A percentile compares a stretch with the other conserved stretches of the same genome.
Conservation (phyloP, 2,888 invertebrate species). For the Torymus aiolomorphi region DNA sequence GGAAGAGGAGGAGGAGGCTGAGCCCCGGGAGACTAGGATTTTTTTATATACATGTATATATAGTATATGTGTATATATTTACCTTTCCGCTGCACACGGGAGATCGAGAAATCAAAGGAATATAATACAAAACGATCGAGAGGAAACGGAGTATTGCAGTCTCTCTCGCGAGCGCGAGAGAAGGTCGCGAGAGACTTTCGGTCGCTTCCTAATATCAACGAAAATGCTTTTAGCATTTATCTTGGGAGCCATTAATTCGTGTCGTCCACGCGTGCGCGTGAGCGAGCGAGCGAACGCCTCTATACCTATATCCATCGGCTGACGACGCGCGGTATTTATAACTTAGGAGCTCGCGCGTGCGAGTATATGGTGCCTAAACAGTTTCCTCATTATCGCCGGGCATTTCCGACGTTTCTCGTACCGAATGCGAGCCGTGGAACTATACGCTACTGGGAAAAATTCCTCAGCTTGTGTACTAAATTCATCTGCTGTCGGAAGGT, state of each 20-base stretch:
- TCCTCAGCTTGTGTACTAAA: neutral
- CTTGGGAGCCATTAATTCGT: constrained; percentile 65
- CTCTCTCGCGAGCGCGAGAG: neutral
- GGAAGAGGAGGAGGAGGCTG: constrained; percentile 25
- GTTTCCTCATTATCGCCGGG: constrained; percentile 38
- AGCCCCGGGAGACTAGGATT: constrained; percentile 32
- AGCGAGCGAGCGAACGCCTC: neutral
- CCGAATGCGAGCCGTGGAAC: neutral
- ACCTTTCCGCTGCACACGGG: constrained; percentile 22
- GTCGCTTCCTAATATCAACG: constrained; percentile 63
- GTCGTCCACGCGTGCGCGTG: constrained; percentile 4
- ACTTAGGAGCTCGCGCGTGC: constrained; percentile 9
- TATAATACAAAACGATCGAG: constrained; percentile 23
- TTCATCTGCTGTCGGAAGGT: no score
- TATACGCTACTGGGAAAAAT: neutral
- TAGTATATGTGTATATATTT: constrained; percentile 12
- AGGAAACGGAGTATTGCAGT: neutral
- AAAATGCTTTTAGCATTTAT: constrained; percentile 70
- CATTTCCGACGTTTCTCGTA: constrained; percentile 18
- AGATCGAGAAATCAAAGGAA: constrained; percentile 42
- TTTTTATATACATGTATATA: constrained; percentile 31
- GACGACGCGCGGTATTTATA: constrained; percentile 61
- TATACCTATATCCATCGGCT: constrained; percentile 59
- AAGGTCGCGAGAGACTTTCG: constrained; percentile 14
- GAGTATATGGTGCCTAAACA: constrained; percentile 1